Evolutionary conservation across 2,797 vertebrate genomes (phyloP), one percentile per base, ranked within the genome.

Genomic region (Brotula barbata): DNA sequence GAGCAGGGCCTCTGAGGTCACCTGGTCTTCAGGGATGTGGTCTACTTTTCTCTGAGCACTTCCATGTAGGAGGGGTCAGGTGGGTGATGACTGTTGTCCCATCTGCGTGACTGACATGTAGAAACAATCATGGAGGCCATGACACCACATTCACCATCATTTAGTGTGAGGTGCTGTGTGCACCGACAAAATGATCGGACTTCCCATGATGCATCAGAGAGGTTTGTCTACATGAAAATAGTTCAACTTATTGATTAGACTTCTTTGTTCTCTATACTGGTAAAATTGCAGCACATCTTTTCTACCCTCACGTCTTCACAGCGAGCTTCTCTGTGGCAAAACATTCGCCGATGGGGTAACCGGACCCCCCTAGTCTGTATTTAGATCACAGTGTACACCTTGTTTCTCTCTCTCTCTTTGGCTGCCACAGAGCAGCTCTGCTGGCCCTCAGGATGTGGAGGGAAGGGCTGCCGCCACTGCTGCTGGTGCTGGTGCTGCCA

Each of bases 301-400:
- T 71, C 55, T 62, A 9, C 22, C 0, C 37, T 58, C 54, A 66
- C 34, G 40, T 53, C 42, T 69, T 82, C 80, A 85, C 83, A 90
- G 71, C 84, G 72, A 85, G 75, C 46, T 64, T 63, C 81, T 88
- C 86, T 88, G 83, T 88, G 77, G 83, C 53, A 50, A 71, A 64
- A 64, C 69, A 73, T 69, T 72, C 73, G 75, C 64, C 42, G 2
- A 53, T 66, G 64, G 71, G 60, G 85, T 83, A 90, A 88, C 81
- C 73, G 48, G 77, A 90, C 58, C 58, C 52, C 63, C 47, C 43
- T 54, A 17, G 65, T 71, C 58, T 75, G 77, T 71, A 42, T 83
- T 72, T 45, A 73, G 41, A 71, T 91, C 83, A 93, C 92, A 93
- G 88, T 88, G 72, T 77, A 43, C 71, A 89, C 88, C 90, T 93